Evolutionary conservation across 2,888 invertebrate species (phyloP).

Genomic region (Cybosia mesomella): DNA sequence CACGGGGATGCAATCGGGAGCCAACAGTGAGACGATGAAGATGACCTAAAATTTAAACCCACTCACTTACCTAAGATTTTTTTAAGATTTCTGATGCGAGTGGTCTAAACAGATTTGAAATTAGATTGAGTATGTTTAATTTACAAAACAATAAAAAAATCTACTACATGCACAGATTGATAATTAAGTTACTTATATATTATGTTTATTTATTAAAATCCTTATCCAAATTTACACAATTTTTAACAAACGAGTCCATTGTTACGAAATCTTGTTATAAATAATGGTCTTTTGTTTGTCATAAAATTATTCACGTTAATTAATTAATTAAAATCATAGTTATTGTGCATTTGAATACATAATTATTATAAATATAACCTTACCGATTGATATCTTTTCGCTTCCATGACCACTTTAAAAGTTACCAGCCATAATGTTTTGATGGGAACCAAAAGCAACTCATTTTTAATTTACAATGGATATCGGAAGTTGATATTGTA

Average conservation of each 20-base stretch:
- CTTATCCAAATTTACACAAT: neutral
- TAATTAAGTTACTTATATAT: neutral
- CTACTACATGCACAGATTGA: neutral
- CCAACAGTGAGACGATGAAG: no score
- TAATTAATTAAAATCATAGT: slow-evolving; percentile 24
- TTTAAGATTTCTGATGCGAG: no score
- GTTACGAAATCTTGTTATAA: slow-evolving; percentile 7
- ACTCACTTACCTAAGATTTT: no score
- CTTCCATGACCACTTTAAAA: slow-evolving; percentile 30
- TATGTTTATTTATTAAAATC: neutral
- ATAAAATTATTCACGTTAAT: slow-evolving; percentile 16
- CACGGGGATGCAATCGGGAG: no score
- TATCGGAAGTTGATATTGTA: slow-evolving; percentile 32
- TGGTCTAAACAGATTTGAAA: no score
- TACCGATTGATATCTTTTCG: slow-evolving; percentile 42
- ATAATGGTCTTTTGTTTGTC: slow-evolving; percentile 19
- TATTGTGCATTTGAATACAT: slow-evolving; percentile 28
- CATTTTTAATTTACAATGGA: slow-evolving; percentile 23
- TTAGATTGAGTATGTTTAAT: neutral
- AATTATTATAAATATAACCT: slow-evolving; percentile 32
- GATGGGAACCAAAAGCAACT: slow-evolving; percentile 40
- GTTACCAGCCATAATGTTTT: slow-evolving; percentile 26
- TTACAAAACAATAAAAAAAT: neutral
- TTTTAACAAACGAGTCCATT: slow-evolving; percentile 6
- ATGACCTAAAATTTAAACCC: no score